Base-by-base conservation (phyloP, 2,113 vertebrate genomes). In the Rutilus rutilus region DNA sequence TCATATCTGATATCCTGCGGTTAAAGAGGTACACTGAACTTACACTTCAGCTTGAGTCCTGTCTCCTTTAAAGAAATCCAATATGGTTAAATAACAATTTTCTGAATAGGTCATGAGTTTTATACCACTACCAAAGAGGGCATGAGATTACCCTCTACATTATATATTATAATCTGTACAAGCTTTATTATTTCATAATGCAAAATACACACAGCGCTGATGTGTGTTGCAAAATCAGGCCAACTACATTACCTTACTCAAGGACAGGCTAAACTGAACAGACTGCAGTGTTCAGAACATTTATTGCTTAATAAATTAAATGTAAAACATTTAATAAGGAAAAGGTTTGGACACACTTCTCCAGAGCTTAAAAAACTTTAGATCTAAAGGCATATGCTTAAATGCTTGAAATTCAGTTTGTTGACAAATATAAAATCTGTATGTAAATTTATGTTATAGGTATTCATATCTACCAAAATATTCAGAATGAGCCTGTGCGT, bases 1-100 rank as follows among this genome's bases (percentile, higher is more conserved):
- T 92, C 2, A 97, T 92, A 88, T 97, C 97, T 98, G 90, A 33
- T 36, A 33, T n/a, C 15, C 8, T 65, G 36, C 12, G 86, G 88
- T 90, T 88, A 90, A 91, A 91, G 82, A 87, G 89, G 73, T 33
- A 36, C 3, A 47, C 11, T 39, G 62, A 82, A 57, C 15, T 47
- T 10, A 9, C 25, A 54, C 25, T 76, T 19, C n/a, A 57, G 50
- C 7, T n/a, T 19, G 4, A 11, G 12, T 62, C 78, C 12, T 64
- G 52, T 11, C 39, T 59, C 30, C 30, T 15, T 23, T 23, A 78
- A 36, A 25, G 3, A 84, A 84, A 74, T 8, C 57, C 45, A 80
- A 10, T 14, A 64, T n/a, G 33, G 23, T 73, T 64, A 25, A 27
- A 23, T n/a, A 59, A 54, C 73, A n/a, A 27, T 62, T 62, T 62